Percentiles rank a stretch among this genome's conserved stretches.
These are phyloP conservation scores for Heterodera filipjevi DNA, from an alignment of 2,888 invertebrate species.

Conservation along the genomic window DNA sequence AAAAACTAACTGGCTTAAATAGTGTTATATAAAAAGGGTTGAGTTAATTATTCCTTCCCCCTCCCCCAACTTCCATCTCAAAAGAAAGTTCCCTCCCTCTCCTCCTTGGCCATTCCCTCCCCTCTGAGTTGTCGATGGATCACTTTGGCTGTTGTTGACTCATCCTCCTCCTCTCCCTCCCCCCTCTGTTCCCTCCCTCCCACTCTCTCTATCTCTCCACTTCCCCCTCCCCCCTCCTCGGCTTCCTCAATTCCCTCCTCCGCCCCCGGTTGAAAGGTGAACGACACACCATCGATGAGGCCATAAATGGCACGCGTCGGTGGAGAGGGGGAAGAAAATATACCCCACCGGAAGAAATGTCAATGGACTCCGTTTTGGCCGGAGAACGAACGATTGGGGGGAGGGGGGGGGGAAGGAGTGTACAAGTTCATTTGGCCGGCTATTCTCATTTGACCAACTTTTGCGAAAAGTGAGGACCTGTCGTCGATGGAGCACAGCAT, in stretches of 20 bases:
- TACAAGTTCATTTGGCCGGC: background rate
- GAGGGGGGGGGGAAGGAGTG: background rate
- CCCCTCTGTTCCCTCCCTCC: background rate
- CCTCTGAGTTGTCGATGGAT: background rate
- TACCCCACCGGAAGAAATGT: slow-evolving; percentile 5
- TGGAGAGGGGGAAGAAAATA: background rate
- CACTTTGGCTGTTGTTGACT: background rate
- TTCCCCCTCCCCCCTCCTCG: background rate
- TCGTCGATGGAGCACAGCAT: background rate
- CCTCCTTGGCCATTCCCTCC: background rate
- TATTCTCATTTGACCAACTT: slow-evolving; percentile 2
- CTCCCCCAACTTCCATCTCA: background rate
- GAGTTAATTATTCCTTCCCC: background rate
- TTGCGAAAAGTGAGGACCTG: background rate
- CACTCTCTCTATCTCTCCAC: background rate
- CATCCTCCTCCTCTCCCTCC: background rate
- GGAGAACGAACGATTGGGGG: background rate
- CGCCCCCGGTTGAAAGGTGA: slow-evolving; percentile 17
- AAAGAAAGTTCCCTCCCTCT: slow-evolving; percentile 12
- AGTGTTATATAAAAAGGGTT: background rate
- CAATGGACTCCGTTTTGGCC: slow-evolving; percentile 7
- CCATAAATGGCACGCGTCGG: slow-evolving; percentile 5
- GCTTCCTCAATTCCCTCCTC: background rate
- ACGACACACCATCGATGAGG: slow-evolving; percentile 8
- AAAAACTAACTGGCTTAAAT: background rate